Percentiles rank a stretch among this genome's conserved stretches.
Conservation (phyloP, 2,888 invertebrate species). For the Bellardia bayeri region DNA sequence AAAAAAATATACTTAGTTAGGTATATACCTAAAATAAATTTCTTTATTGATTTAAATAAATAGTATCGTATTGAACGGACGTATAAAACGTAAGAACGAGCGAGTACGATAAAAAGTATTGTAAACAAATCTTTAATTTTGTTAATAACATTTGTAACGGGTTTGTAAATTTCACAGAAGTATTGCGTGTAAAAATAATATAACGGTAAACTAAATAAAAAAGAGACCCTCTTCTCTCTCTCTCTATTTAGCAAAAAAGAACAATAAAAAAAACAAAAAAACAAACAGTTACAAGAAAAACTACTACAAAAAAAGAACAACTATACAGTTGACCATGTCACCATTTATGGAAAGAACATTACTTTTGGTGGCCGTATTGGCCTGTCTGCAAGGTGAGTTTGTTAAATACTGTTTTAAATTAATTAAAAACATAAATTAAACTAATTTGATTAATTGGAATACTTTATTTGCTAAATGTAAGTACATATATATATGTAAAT, state of each 20-base stretch:
- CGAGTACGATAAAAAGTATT: neutral
- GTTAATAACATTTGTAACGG: neutral
- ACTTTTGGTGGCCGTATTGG: slow-evolving; percentile 81
- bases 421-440: slow-evolving; percentile 22
- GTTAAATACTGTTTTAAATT: slow-evolving; percentile 5
- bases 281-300: slow-evolving; percentile 36
- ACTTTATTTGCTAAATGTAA: neutral
- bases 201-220: slow-evolving; percentile 19
- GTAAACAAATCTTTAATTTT: neutral
- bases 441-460: slow-evolving; percentile 43
- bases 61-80: slow-evolving; percentile 33
- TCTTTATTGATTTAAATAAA: slow-evolving; percentile 66
- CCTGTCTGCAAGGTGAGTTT: slow-evolving; percentile 82
- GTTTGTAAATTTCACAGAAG: slow-evolving; percentile 78
- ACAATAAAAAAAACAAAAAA: neutral
- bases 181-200: neutral
- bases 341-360: slow-evolving; percentile 82
- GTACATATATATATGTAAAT: neutral
- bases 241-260: neutral
- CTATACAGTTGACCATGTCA: slow-evolving; percentile 78
- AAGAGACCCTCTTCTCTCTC: neutral
- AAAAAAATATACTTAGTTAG: neutral
- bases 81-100: slow-evolving; percentile 15
- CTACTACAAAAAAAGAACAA: slow-evolving; percentile 83
- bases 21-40: slow-evolving; percentile 11